Evolutionary conservation across 2,113 vertebrate species (phyloP), one percentile per base, ranked within the genome.

Genomic region (Paramormyrops kingsleyae): DNA sequence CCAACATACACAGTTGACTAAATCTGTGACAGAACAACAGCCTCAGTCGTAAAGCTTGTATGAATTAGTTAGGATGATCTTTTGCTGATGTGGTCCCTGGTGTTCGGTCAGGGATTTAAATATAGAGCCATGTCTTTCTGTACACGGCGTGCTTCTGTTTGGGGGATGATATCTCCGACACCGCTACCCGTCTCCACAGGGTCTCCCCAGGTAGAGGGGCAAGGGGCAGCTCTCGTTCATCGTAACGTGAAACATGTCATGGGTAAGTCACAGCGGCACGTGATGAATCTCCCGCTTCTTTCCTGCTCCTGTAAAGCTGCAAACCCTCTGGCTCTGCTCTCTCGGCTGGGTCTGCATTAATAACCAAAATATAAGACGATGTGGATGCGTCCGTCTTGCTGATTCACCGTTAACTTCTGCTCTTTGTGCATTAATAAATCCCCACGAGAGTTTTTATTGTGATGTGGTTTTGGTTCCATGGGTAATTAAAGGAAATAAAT

Each of bases 161-260:
- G 88, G 92, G 87, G 91, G 85, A 80, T 21, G 86, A 93, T 91
- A 90, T 90, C 59, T 88, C 62, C 52, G 59, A 66, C 47, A 87
- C 70, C 59, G 83, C 91, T 92, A 90, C 92, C 88, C 88, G 89
- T 92, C 91, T 93, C 89, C 90, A 91, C 46, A 10, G 70, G 88
- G 87, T 89, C 90, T 90, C 88, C 50, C 39, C 44, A 46, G 89
- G 87, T 7, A 52, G 52, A 83, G 89, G 42, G 9, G 70, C 31
- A 74, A 31, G 31, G 50, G 59, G 42, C 13, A 39, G 70, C 86
- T 31, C 19, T 90, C 27, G 88, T 49, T 89, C 85, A 80, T 87
- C 56, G 91, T 70, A 90, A 56, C 80, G 87, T 70, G 59, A 62
- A 87, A 83, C 52, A 53, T 91, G 0, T 77, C 31, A 7, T 2